A percentile compares a stretch with the other conserved stretches of the same genome.
These are phyloP conservation scores for Chionis minor DNA, from an alignment of 2,113 vertebrate species.

Conservation along the genomic window DNA sequence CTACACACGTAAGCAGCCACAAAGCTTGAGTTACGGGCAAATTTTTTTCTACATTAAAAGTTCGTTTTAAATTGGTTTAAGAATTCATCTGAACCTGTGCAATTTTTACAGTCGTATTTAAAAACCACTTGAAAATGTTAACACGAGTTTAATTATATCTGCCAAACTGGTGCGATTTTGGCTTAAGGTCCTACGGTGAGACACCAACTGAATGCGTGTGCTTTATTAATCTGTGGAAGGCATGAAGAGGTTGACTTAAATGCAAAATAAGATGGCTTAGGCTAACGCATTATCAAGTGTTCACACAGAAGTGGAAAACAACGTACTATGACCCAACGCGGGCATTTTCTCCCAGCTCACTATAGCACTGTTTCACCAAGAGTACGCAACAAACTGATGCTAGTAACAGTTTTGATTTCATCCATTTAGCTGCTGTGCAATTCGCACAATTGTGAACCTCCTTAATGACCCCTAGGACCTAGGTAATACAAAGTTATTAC, in stretches of 20 bases:
- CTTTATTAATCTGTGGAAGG: neutral
- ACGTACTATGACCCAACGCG: neutral
- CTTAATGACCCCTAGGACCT: too few relatives aligned
- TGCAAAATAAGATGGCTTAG: neutral
- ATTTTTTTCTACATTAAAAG: neutral
- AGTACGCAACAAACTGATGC: neutral
- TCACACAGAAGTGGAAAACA: neutral
- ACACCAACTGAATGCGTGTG: neutral
- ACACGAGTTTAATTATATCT: neutral
- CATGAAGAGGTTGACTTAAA: neutral
- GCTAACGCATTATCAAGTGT: neutral
- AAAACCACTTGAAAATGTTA: neutral
- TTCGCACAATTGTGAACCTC: neutral
- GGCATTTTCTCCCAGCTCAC: neutral
- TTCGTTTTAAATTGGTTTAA: neutral
- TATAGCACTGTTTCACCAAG: neutral
- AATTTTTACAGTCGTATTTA: neutral
- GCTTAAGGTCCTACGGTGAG: neutral
- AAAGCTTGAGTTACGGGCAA: neutral
- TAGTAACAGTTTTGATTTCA: neutral
- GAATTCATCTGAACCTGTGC: neutral
- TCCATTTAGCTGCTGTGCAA: neutral
- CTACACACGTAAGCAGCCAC: neutral
- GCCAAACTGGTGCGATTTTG: neutral
- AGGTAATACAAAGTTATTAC: neutral